These are phyloP conservation scores for Dastarcus helophoroides DNA, from an alignment of 2,888 invertebrate genomes.

Conservation along the genomic window DNA sequence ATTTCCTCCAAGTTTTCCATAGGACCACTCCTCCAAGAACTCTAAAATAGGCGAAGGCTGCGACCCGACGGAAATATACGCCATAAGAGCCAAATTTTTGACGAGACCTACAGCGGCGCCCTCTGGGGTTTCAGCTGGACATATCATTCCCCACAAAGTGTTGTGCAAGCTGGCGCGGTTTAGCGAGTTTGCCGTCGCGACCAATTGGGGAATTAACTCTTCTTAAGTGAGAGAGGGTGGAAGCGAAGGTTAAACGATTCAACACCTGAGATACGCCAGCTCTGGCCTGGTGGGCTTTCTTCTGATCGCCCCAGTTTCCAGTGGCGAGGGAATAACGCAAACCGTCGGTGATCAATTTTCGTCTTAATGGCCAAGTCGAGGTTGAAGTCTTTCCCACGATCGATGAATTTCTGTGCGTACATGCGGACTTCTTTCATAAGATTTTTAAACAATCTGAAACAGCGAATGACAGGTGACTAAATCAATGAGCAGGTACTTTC, in stretches of 20 bases:
- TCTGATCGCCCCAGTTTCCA: slow-evolving; percentile 99
- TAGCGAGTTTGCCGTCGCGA: slow-evolving; percentile 96
- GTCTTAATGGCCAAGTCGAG: slow-evolving; percentile 94
- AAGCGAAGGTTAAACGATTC: slow-evolving; percentile 96
- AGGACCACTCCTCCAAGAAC: slow-evolving; percentile 99
- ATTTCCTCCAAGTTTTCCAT: slow-evolving; percentile 99
- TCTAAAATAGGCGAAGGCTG: slow-evolving; percentile 98
- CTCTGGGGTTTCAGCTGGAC: slow-evolving; percentile 99
- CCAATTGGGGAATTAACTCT: slow-evolving; percentile 99
- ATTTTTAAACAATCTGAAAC: slow-evolving; percentile 74
- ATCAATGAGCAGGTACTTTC: too few species aligned
- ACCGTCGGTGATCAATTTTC: slow-evolving; percentile 95
- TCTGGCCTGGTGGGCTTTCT: slow-evolving; percentile 97
- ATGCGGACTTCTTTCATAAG: slow-evolving; percentile 94
- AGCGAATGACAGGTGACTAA: background rate
- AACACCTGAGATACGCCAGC: slow-evolving; percentile 97
- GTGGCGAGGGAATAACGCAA: slow-evolving; percentile 96
- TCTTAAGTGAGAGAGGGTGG: slow-evolving; percentile 94
- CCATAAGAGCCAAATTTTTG: slow-evolving; percentile 98
- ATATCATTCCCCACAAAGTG: slow-evolving; percentile 99
- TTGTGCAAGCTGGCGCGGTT: slow-evolving; percentile 98
- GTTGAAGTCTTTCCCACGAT: slow-evolving; percentile 97
- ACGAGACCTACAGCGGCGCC: slow-evolving; percentile 94
- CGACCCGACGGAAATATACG: slow-evolving; percentile 98
- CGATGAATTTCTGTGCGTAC: slow-evolving; percentile 98